These are phyloP conservation scores for Delphinapterus leucas DNA, from an alignment of 2,113 vertebrate genomes.

Conservation along the genomic window DNA sequence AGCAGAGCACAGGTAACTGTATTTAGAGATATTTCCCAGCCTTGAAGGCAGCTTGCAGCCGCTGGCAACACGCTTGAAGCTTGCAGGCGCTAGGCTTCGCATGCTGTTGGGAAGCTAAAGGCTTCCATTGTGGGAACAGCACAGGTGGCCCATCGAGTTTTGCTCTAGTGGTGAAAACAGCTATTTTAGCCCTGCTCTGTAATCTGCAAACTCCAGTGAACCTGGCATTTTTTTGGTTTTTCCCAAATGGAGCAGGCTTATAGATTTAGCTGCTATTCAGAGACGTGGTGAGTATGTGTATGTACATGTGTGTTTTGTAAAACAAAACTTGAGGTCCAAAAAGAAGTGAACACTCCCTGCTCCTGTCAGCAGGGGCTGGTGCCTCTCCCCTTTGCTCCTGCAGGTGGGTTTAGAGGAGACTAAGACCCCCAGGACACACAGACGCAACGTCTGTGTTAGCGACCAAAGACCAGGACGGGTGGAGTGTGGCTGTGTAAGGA, in stretches of 20 bases:
- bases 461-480: background rate
- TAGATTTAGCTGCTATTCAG: background rate
- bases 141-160: background rate
- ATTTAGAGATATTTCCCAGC: background rate
- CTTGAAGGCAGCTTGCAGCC: background rate
- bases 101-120: rapidly evolving
- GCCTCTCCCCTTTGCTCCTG: background rate
- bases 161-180: background rate
- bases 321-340: background rate
- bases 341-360: background rate
- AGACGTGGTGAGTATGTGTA: background rate
- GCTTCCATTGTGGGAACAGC: background rate
- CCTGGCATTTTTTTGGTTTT: background rate
- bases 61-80: background rate
- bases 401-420: background rate
- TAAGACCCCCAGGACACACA: background rate
- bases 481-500: rapidly evolving
- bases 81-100: background rate
- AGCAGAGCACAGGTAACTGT: background rate
- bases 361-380: too few relatives aligned
- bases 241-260: background rate
- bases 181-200: background rate
- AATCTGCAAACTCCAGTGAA: background rate
- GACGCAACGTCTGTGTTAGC: background rate
- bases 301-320: background rate